Evolutionary conservation across 53 echinoderm and acorn worm species (phyloP).

Genomic region (Patiria pectinifera): DNA sequence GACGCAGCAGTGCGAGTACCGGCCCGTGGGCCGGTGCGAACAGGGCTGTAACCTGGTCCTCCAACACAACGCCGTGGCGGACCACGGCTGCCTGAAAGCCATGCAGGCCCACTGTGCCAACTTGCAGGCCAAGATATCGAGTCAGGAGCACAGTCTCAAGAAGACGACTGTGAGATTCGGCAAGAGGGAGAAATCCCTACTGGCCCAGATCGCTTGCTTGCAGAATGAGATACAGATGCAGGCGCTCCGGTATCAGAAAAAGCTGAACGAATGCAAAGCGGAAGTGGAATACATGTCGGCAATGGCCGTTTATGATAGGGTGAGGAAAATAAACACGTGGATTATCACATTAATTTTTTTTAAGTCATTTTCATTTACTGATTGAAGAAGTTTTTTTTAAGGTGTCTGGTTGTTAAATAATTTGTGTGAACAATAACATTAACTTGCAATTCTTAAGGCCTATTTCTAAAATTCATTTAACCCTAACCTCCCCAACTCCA

Average conservation of each 20-base stretch:
- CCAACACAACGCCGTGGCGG: slow-evolving; percentile 78
- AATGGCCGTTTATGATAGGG: slow-evolving; percentile 87
- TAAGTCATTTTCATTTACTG: neutral
- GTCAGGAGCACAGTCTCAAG: slow-evolving; percentile 88
- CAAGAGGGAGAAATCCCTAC: slow-evolving; percentile 92
- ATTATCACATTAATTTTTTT: neutral
- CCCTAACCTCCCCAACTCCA: no score
- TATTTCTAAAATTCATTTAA: no score
- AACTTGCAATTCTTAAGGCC: no score
- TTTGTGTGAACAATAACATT: no score
- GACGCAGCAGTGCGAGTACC: slow-evolving; percentile 88
- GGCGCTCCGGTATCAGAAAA: slow-evolving; percentile 95
- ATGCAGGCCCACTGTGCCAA: slow-evolving; percentile 76
- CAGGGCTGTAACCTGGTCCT: slow-evolving; percentile 91
- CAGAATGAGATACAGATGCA: slow-evolving; percentile 99
- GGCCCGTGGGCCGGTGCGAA: slow-evolving; percentile 94
- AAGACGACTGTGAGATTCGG: slow-evolving; percentile 85
- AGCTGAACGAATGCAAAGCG: slow-evolving; percentile 92
- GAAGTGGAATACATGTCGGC: slow-evolving; percentile 93
- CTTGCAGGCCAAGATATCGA: slow-evolving; percentile 84
- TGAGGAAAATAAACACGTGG: slow-evolving; percentile 20
- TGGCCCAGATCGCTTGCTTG: slow-evolving; percentile 91
- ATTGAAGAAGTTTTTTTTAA: neutral
- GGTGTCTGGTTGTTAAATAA: neutral
- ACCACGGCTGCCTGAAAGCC: slow-evolving; percentile 93